Evolutionary conservation across 2,888 invertebrate genomes (phyloP).

Genomic region (Zygothrica quintamaculata): DNA sequence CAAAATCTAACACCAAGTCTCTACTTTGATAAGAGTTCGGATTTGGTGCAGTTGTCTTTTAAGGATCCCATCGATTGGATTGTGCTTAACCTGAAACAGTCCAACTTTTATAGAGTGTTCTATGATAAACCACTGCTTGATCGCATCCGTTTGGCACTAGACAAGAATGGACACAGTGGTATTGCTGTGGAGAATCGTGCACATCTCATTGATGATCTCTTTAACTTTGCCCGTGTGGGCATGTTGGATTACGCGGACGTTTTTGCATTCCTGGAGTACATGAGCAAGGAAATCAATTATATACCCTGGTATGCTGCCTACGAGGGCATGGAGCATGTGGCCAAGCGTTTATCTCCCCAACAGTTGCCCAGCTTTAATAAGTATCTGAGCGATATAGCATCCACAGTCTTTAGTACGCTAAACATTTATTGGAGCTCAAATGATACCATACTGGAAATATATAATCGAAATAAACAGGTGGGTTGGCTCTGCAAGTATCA

Average conservation of each 20-base stretch:
- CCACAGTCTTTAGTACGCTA: slow-evolving; percentile 84
- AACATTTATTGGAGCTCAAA: slow-evolving; percentile 81
- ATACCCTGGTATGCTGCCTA: slow-evolving; percentile 91
- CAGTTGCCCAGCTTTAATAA: slow-evolving; percentile 54
- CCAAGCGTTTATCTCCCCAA: slow-evolving; percentile 46
- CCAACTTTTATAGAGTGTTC: slow-evolving; percentile 87
- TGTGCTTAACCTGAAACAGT: slow-evolving; percentile 78
- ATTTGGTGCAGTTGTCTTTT: slow-evolving; percentile 24
- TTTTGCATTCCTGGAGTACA: slow-evolving; percentile 88
- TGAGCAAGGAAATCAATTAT: slow-evolving; percentile 88
- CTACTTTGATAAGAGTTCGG: slow-evolving; percentile 55
- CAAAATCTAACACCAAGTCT: slow-evolving; percentile 57
- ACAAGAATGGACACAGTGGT: slow-evolving; percentile 46
- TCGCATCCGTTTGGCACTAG: slow-evolving; percentile 55
- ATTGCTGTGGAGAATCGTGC: slow-evolving; percentile 87
- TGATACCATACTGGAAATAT: slow-evolving; percentile 86
- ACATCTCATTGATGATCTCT: slow-evolving; percentile 90
- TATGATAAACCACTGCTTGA: slow-evolving; percentile 88
- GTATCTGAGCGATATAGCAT: slow-evolving; percentile 85
- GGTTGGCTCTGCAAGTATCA: slow-evolving; percentile 88
- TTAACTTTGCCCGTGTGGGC: slow-evolving; percentile 87
- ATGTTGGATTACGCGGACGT: slow-evolving; percentile 77
- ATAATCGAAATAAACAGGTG: slow-evolving; percentile 87
- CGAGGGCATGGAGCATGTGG: slow-evolving; percentile 42
- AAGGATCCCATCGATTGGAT: slow-evolving; percentile 72